Base-by-base conservation (phyloP, 2,113 vertebrate genomes). In the Pycnonotus jocosus region DNA sequence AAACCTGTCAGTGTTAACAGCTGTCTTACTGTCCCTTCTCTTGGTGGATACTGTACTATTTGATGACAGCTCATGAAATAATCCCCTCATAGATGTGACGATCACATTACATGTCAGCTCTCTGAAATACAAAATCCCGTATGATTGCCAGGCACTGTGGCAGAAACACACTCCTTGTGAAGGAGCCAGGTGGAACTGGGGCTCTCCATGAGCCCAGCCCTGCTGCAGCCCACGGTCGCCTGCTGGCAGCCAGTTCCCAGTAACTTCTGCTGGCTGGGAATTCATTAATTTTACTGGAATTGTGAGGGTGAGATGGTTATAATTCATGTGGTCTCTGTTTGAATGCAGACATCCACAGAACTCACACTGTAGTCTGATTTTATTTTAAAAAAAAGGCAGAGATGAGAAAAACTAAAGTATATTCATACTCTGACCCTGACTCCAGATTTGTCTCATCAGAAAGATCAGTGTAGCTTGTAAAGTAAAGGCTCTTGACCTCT, bases 141-240 rank as follows among this genome's bases (percentile, higher is more conserved):
- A 72, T 28, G 81, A 87, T 91, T 95, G 87, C 90, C 62, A 86
- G 84, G 94, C 93, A 97, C 94, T 42, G 8, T 81, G 88, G 66
- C 65, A 70, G 45, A 94, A 95, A 96, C 86, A 71, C 9, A 6
- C 31, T 57, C 48, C 38, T 57, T 70, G 53, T 7, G 76, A 82
- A 70, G 76, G 21, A 92, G 68, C 82, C 12, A 7, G 31, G 38
- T 50, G 66, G 54, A 81, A 6, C 65, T 76, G 78, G 22, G 48
- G 38, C 66, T 73, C 38, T 40, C 30, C 30, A 4, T 56, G 54
- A 91, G 53, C 42, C 38, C 11, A 12, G 44, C 48, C n/a, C 10
- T 20, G 23, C 45, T 42, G 33, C 15, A 58, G 33, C 51, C 7
- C 4, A 0, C 33, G 8, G 60, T 57, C 53, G 69, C 47, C 84